Evolutionary conservation across 2,888 invertebrate species (phyloP).

Genomic region (Drosophila prolongata): DNA sequence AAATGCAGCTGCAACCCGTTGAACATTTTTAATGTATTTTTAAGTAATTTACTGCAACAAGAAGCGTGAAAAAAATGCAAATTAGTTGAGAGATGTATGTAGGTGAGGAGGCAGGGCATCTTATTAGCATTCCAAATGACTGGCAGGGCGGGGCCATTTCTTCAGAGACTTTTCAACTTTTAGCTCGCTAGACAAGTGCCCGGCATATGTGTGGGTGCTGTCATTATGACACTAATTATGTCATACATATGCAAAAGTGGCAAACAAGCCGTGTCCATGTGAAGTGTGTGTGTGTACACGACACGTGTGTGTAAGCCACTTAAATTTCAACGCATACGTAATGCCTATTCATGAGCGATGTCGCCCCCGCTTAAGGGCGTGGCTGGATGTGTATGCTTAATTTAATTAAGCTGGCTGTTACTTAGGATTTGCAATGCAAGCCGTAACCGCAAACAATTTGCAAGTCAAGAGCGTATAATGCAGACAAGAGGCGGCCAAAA

Average conservation of each 20-base stretch:
- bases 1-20: constrained; percentile 44
- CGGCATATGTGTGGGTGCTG: constrained; percentile 18
- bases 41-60: constrained; percentile 68
- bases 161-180: constrained; percentile 69
- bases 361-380: constrained; percentile 11
- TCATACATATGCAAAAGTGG: constrained; percentile 79
- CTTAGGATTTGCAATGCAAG: constrained; percentile 60
- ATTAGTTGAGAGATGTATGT: constrained; percentile 37
- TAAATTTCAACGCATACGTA: constrained; percentile 76
- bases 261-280: constrained; percentile 60
- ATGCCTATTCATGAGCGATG: constrained; percentile 70
- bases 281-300: constrained; percentile 60
- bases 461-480: constrained; percentile 65
- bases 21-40: constrained; percentile 74
- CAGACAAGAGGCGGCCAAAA: constrained; percentile 16
- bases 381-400: constrained; percentile 53
- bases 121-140: constrained; percentile 74
- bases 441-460: constrained; percentile 67
- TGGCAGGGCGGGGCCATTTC: constrained; percentile 33
- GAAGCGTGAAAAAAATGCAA: constrained; percentile 67
- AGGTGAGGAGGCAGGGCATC: constrained; percentile 25
- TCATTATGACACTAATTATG: constrained; percentile 77
- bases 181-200: constrained; percentile 52
- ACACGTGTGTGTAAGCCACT: constrained; percentile 73
- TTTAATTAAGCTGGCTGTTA: constrained; percentile 71